Percentiles rank a stretch among this genome's conserved stretches.
These are phyloP conservation scores for Platycercus adscitus DNA, from an alignment of 2,113 vertebrate species.

Conservation along the genomic window DNA sequence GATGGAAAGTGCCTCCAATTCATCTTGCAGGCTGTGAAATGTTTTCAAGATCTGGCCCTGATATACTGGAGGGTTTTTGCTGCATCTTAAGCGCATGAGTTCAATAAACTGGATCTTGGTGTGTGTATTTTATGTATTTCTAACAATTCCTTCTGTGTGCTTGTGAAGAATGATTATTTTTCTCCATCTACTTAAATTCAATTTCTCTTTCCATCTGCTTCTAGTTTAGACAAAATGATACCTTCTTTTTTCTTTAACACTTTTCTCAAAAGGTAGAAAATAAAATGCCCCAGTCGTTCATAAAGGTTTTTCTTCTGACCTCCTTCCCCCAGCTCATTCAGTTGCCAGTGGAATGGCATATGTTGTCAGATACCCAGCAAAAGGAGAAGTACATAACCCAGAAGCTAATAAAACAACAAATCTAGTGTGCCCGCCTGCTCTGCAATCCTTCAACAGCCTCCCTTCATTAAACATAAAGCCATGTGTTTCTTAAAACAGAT, in stretches of 20 bases:
- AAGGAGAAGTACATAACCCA: constrained; percentile 27
- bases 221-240: background rate
- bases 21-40: background rate
- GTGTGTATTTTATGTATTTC: background rate
- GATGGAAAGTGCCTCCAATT: background rate
- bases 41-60: background rate
- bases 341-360: background rate
- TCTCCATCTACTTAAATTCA: background rate
- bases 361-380: constrained; percentile 12
- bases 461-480: constrained; percentile 50
- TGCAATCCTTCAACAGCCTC: constrained; percentile 44
- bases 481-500: constrained; percentile 52
- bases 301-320: background rate
- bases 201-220: background rate
- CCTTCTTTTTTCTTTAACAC: background rate
- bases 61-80: background rate
- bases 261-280: constrained; percentile 20
- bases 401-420: constrained; percentile 60
- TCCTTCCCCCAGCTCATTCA: background rate
- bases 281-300: background rate
- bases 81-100: background rate
- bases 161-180: background rate
- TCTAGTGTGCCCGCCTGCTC: constrained; percentile 30
- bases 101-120: background rate
- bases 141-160: background rate